A percentile compares a stretch with the other conserved stretches of the same genome.
Evolutionary conservation across 2,797 vertebrate species (phyloP).

Genomic region (Ctenochaetus hawaiiensis): DNA sequence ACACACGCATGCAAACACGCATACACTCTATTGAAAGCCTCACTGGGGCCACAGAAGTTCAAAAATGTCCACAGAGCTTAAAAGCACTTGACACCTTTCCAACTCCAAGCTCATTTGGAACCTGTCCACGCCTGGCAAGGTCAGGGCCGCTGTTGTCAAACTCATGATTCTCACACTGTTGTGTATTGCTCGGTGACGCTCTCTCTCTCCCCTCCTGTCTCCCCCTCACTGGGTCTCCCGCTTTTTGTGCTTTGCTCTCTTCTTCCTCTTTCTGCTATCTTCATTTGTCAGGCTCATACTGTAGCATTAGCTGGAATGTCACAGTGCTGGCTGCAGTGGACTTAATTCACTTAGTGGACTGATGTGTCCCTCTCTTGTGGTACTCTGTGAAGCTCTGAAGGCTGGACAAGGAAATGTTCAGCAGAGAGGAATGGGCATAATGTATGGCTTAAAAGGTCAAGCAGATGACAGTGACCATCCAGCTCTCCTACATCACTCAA

Average conservation of each 20-base stretch:
- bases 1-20: constrained; percentile 15
- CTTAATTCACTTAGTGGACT: constrained; percentile 73
- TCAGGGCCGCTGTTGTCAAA: constrained; percentile 75
- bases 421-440: constrained; percentile 27
- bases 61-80: constrained; percentile 67
- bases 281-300: constrained; percentile 65
- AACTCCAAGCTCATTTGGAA: constrained; percentile 72
- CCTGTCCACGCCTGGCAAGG: constrained; percentile 73
- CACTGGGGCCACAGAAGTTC: constrained; percentile 53
- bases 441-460: constrained; percentile 23
- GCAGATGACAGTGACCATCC: constrained; percentile 24
- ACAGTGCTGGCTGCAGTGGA: constrained; percentile 64
- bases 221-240: constrained; percentile 18
- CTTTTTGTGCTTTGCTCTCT: constrained; percentile 37
- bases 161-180: constrained; percentile 65
- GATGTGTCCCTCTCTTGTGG: constrained; percentile 54
- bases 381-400: constrained; percentile 21
- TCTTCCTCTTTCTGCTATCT: constrained; percentile 62
- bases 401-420: constrained; percentile 43
- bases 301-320: constrained; percentile 68
- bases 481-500: constrained; percentile 10
- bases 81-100: constrained; percentile 79
- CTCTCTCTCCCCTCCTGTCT: constrained; percentile 17
- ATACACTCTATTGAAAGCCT: constrained; percentile 36
- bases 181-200: constrained; percentile 45